A percentile compares a stretch with the other conserved stretches of the same genome.
Conservation (phyloP, 2,797 vertebrate species). For the Helicolenus hilgendorfi region DNA sequence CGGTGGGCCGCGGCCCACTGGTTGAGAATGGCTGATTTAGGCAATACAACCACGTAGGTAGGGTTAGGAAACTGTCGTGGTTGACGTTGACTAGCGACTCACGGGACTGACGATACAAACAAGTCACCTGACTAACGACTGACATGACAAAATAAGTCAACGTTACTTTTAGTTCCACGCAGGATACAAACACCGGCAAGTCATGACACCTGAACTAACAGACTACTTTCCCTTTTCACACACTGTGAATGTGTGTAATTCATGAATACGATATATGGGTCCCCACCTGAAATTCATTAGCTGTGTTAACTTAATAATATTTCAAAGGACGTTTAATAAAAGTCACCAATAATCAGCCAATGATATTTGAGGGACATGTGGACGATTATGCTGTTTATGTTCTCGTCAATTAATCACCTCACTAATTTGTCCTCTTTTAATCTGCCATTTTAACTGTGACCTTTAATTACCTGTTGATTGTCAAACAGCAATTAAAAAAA, state of each 20-base stretch:
- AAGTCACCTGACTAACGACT: too few species aligned
- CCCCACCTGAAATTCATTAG: background rate
- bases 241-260: too few species aligned
- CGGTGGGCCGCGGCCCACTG: too few species aligned
- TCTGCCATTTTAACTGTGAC: slow-evolving; percentile 8
- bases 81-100: too few species aligned
- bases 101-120: too few species aligned
- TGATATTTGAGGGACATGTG: slow-evolving; percentile 37
- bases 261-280: background rate
- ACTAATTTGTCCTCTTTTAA: slow-evolving; percentile 38
- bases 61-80: too few species aligned
- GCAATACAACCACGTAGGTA: too few species aligned
- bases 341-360: background rate
- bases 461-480: slow-evolving; percentile 49
- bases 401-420: slow-evolving; percentile 28
- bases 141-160: too few species aligned
- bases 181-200: background rate
- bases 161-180: too few species aligned
- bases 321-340: background rate
- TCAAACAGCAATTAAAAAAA: too few species aligned
- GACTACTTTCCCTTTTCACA: background rate
- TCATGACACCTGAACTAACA: too few species aligned
- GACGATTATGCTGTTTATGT: slow-evolving; percentile 26
- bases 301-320: background rate
- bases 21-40: too few species aligned